Percentiles rank a stretch among this genome's conserved stretches.
These are phyloP conservation scores for Sussaba pulchella DNA, from an alignment of 2,888 invertebrate species.

Conservation along the genomic window DNA sequence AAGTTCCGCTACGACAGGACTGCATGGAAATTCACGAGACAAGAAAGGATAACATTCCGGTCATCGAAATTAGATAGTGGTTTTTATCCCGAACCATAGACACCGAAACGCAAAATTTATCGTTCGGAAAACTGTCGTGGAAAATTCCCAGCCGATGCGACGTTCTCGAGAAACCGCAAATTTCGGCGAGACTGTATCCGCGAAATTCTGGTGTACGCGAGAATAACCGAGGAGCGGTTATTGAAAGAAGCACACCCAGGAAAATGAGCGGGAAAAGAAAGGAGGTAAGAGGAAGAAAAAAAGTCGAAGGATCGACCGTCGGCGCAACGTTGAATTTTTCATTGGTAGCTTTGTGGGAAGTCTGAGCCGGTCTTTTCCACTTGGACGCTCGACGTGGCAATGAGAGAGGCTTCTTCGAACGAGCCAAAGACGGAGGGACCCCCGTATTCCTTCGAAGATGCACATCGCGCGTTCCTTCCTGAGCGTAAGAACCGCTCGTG, in stretches of 20 bases:
- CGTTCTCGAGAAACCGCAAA: not conserved
- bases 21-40: no score
- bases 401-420: constrained; percentile 56
- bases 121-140: no score
- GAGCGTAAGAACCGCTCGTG: constrained; percentile 42
- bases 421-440: constrained; percentile 41
- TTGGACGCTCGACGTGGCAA: constrained; percentile 56
- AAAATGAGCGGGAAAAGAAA: constrained; percentile 1
- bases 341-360: constrained; percentile 48
- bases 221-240: not conserved
- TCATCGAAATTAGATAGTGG: no score
- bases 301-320: constrained; percentile 9
- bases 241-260: not conserved
- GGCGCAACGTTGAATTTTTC: constrained; percentile 51
- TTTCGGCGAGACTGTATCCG: not conserved
- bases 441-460: constrained; percentile 37
- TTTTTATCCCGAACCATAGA: no score
- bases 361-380: constrained; percentile 61
- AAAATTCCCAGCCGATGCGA: no score
- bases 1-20: no score
- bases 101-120: no score
- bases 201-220: not conserved
- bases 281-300: constrained; percentile 7
- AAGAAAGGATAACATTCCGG: no score
- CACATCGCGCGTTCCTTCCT: constrained; percentile 35